phyloP scores from a whole-genome alignment of 1,140 invertebrate species.

The Drosophila trapezifrons region DNA sequence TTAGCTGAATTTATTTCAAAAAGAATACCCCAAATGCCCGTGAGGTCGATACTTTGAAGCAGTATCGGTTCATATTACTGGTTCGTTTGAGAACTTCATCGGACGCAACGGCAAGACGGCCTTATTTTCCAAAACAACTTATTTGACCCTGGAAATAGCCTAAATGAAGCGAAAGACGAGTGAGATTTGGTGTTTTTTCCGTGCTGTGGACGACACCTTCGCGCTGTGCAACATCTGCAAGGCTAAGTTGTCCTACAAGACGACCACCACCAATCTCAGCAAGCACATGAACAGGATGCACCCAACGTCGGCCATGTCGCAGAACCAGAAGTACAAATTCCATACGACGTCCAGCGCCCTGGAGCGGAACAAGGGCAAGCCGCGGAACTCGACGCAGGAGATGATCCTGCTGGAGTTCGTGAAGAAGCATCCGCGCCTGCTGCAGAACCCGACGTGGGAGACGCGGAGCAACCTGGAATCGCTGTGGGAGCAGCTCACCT shows the following conservation, averaged over 20 bases:
- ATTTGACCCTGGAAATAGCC: constrained; percentile 15
- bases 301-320: constrained; percentile 43
- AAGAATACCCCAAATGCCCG: too few species aligned
- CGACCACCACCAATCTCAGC: constrained; percentile 69
- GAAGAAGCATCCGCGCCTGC: constrained; percentile 57
- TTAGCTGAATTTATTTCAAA: too few species aligned
- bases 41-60: not conserved
- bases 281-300: constrained; percentile 76
- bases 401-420: constrained; percentile 63
- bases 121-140: constrained; percentile 20
- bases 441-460: constrained; percentile 69
- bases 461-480: constrained; percentile 48
- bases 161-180: constrained; percentile 68
- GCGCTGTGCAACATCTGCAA: constrained; percentile 72
- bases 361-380: constrained; percentile 62
- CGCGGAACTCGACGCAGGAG: constrained; percentile 62
- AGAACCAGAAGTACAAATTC: constrained; percentile 54
- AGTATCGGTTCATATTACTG: constrained; percentile 4
- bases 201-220: constrained; percentile 66
- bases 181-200: constrained; percentile 71
- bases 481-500: constrained; percentile 63
- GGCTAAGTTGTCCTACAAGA: constrained; percentile 69
- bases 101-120: constrained; percentile 1
- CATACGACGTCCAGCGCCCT: not conserved
- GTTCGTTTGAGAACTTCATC: constrained; percentile 10